Evolutionary conservation across 2,888 invertebrate species (phyloP).

Genomic region (Drosophila algonquin): DNA sequence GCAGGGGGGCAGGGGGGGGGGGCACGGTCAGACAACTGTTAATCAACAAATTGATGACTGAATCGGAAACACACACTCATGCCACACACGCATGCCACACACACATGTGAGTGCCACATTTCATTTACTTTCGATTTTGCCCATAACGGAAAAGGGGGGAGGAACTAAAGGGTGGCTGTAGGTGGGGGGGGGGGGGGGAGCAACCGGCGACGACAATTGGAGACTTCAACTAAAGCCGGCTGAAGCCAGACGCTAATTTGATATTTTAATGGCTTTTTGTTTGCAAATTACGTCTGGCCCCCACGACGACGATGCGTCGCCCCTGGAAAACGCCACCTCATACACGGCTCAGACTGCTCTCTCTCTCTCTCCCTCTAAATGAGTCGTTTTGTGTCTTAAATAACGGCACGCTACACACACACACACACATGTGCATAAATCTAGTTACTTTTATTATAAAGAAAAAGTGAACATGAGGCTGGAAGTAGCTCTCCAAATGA

Average conservation of each 20-base stretch:
- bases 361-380: conserved; percentile 15
- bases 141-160: conserved; percentile 1
- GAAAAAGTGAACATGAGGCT: conserved; percentile 5
- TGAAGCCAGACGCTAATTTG: conserved; percentile 69
- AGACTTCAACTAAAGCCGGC: conserved; percentile 55
- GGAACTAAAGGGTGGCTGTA: neutral
- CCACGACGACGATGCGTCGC: conserved; percentile 28
- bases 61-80: conserved; percentile 7
- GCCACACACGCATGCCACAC: conserved; percentile 37
- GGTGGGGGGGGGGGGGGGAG: neutral
- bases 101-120: conserved; percentile 59
- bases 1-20: neutral
- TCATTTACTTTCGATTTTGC: conserved; percentile 59
- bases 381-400: conserved; percentile 25
- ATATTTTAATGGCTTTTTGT: conserved; percentile 73
- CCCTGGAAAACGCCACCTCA: conserved; percentile 6
- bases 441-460: conserved; percentile 22
- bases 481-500: neutral
- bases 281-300: conserved; percentile 62
- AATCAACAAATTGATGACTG: conserved; percentile 52
- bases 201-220: conserved; percentile 33
- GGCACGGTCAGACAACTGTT: conserved; percentile 21
- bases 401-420: conserved; percentile 31
- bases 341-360: neutral
- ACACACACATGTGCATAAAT: conserved; percentile 15